Conservation (phyloP, 1,140 invertebrate species). For the Pseudomyrmex concolor region DNA sequence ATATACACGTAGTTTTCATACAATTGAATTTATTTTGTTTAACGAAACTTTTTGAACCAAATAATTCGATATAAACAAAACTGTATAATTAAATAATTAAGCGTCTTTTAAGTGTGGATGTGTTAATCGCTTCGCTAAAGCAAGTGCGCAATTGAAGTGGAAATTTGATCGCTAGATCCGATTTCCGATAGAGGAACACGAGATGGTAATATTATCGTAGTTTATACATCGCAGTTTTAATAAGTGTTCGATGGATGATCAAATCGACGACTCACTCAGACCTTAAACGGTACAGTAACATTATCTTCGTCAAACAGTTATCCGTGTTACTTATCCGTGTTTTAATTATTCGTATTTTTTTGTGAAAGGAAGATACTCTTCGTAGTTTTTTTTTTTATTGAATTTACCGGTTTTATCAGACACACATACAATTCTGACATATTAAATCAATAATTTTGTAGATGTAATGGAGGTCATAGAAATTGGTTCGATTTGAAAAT, state of each 20-base stretch:
- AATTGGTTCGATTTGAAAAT: constrained; percentile 36
- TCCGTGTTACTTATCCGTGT: constrained; percentile 48
- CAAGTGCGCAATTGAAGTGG: constrained; percentile 54
- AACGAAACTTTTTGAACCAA: background rate
- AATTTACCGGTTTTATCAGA: background rate
- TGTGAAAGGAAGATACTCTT: background rate
- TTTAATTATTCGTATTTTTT: background rate
- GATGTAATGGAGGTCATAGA: background rate
- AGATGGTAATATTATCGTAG: constrained; percentile 60
- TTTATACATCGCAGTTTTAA: constrained; percentile 39
- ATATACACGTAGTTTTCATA: background rate
- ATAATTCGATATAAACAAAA: background rate
- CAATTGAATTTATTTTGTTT: background rate
- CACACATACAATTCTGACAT: background rate
- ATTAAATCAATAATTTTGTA: background rate
- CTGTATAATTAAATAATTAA: background rate
- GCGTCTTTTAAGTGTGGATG: background rate
- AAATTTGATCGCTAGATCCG: constrained; percentile 51
- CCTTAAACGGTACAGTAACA: constrained; percentile 5
- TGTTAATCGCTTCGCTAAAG: constrained; percentile 9
- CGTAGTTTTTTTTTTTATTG: background rate
- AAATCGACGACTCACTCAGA: background rate
- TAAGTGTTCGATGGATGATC: constrained; percentile 41
- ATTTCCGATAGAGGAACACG: constrained; percentile 38
- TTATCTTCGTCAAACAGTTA: constrained; percentile 40